Conservation (phyloP, 2,113 vertebrate species). For the Brachirus orientalis region DNA sequence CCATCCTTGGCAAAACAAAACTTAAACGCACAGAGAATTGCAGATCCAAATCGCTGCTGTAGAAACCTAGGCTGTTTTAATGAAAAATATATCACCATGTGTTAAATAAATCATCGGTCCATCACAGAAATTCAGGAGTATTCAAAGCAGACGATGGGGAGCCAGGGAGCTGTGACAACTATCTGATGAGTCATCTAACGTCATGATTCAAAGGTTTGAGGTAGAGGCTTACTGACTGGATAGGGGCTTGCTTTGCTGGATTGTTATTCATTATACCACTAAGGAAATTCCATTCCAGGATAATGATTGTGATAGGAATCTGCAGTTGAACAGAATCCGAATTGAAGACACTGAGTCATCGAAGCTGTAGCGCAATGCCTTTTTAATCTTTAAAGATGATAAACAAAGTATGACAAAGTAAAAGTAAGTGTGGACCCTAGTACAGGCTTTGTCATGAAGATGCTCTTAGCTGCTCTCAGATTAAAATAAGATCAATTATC, state of each 20-base stretch:
- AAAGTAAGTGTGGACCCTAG: neutral
- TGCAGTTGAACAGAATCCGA: neutral
- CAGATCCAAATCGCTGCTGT: constrained; percentile 30
- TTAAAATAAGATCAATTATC: neutral
- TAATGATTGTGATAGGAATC: constrained; percentile 11
- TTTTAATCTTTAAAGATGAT: constrained; percentile 4
- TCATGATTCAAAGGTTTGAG: constrained; percentile 12
- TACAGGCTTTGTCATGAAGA: neutral
- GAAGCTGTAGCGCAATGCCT: neutral
- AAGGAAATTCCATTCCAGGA: constrained; percentile 21
- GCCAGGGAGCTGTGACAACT: constrained; percentile 45
- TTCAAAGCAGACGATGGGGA: constrained; percentile 28
- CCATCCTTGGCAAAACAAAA: constrained; percentile 5
- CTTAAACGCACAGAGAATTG: constrained; percentile 22
- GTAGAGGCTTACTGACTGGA: constrained; percentile 6
- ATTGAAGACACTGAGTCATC: constrained; percentile 14
- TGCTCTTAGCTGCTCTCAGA: neutral
- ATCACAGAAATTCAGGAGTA: constrained; percentile 27
- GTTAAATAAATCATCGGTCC: constrained; percentile 56
- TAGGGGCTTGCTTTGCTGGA: constrained; percentile 17
- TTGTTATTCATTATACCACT: constrained; percentile 20
- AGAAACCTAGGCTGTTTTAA: constrained; percentile 38
- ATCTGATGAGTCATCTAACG: constrained; percentile 55
- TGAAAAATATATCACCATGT: constrained; percentile 48
- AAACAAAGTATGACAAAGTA: too few species aligned